phyloP scores from a whole-genome alignment of 1,140 invertebrate genomes.

The Neotoxoptera formosana region DNA sequence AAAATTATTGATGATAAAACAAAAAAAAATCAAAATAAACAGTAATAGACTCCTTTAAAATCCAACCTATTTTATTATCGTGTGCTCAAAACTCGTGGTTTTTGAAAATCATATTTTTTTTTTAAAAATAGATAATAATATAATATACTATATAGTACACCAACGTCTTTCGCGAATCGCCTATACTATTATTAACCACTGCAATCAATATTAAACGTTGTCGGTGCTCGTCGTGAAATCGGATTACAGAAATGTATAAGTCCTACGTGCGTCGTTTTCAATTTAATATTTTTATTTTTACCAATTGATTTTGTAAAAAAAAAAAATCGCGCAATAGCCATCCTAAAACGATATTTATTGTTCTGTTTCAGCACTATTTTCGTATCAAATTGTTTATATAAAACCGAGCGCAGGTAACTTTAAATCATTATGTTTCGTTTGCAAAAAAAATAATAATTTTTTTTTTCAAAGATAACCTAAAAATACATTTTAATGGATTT shows the following conservation, averaged over 20 bases:
- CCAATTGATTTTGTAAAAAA: background rate
- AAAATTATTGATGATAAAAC: background rate
- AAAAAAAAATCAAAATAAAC: background rate
- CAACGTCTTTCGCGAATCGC: background rate
- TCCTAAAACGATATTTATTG: background rate
- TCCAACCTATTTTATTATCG: background rate
- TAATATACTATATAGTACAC: background rate
- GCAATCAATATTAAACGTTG: background rate
- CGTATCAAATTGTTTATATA: background rate
- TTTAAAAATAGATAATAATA: background rate
- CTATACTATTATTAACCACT: background rate
- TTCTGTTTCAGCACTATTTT: background rate
- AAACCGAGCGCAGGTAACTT: background rate
- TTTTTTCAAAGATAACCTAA: background rate
- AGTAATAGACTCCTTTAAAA: background rate
- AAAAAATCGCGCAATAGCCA: background rate
- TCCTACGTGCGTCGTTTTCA: background rate
- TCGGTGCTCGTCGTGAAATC: background rate
- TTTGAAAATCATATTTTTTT: conserved; percentile 5
- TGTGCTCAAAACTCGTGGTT: background rate
- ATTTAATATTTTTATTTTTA: background rate
- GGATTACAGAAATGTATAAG: background rate
- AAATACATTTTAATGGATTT: background rate
- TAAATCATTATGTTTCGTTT: background rate
- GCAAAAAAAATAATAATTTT: background rate